Base-by-base conservation (phyloP, 1,140 invertebrate genomes). In the Rhopalosiphum maidis region DNA sequence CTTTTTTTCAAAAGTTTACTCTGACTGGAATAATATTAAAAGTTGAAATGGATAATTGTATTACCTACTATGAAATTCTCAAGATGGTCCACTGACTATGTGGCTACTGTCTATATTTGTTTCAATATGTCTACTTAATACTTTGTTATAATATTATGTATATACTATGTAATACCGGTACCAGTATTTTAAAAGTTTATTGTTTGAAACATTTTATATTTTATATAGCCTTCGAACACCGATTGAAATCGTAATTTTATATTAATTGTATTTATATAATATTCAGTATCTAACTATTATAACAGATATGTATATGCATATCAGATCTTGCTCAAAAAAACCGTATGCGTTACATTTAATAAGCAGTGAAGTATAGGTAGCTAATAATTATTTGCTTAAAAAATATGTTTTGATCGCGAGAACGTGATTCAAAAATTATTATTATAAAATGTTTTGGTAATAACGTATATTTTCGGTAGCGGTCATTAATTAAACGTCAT, bases 381-480 rank as follows among this genome's bases (percentile, higher is more conserved):
- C 41, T 68, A 77, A 77, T 77, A 30, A 30, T 60, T 60, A 68
- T 68, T 68, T n/a, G n/a, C n/a, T 86, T 43, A 86, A 43, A 85
- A 86, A 46, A 46, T 86, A 86, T 15, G 23, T 25, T 86, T 25
- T 86, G 21, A 51, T 48, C 46, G n/a, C n/a, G n/a, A 51, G 30
- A 88, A 88, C 15, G 21, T 1, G 46, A 51, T 88, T 35, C 6
- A 1, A 51, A 88, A 88, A 35, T 35, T 7, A 22, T 48, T 51
- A n/a, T 48, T 86, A 30, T 18, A 46, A 86, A 43, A 41, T 25
- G 23, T 41, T 86, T 2, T 25, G 8, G 25, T 51, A 89, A 89
- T 55, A 89, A 89, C 9, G 87, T 41, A 37, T 7, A 43, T 46
- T 90, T 90, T 90, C 41, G 89, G 89, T 46, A 90, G 89, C 15